These are phyloP conservation scores for Sialis lutaria DNA, from an alignment of 2,888 invertebrate species.

Conservation along the genomic window DNA sequence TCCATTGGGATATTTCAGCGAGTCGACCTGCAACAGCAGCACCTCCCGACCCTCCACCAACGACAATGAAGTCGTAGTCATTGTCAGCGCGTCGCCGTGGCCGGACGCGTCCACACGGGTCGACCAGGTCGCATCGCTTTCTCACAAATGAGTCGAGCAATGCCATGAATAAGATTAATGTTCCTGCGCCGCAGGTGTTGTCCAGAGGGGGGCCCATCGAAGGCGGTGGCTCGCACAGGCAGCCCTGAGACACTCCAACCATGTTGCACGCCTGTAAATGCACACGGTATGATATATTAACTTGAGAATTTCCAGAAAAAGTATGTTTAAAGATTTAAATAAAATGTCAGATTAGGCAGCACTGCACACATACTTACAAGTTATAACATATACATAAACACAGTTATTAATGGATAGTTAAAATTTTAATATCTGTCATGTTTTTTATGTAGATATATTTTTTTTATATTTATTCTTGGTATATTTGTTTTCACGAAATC, in stretches of 20 bases:
- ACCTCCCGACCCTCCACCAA: conserved; percentile 49
- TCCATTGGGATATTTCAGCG: conserved; percentile 47
- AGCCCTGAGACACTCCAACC: conserved; percentile 15
- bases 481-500: too few relatives aligned
- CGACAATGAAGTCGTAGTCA: conserved; percentile 46
- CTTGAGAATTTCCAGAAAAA: too few relatives aligned
- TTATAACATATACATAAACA: too few relatives aligned
- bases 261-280: too few relatives aligned
- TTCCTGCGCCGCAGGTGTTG: conserved; percentile 35
- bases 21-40: conserved; percentile 43
- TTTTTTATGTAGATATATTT: too few relatives aligned
- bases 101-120: conserved; percentile 38
- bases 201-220: conserved; percentile 37
- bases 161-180: conserved; percentile 45
- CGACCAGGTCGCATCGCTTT: conserved; percentile 35
- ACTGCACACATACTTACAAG: too few relatives aligned
- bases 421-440: too few relatives aligned
- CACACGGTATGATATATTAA: too few relatives aligned
- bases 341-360: too few relatives aligned
- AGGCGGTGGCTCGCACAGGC: conserved; percentile 34
- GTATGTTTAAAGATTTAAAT: too few relatives aligned
- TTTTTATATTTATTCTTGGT: too few relatives aligned
- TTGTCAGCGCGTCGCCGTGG: conserved; percentile 27
- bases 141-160: conserved; percentile 42
- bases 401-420: too few relatives aligned